Percentiles rank a stretch among this genome's conserved stretches.
Conservation (phyloP, 2,113 vertebrate species). For the Hypanus sabinus region DNA sequence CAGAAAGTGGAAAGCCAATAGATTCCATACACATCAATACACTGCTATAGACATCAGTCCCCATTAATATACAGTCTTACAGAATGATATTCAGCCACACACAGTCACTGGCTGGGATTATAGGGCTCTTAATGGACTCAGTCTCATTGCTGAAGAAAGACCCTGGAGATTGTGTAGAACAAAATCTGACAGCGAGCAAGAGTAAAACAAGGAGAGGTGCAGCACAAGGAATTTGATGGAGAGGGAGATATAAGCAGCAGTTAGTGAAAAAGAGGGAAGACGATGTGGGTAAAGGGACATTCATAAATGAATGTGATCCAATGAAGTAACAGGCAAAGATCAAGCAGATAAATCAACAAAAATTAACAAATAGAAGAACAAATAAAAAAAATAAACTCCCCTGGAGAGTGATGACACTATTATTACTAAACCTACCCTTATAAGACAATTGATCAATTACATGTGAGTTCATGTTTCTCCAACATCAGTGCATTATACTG, state of each 20-base stretch:
- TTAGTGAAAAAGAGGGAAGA: neutral
- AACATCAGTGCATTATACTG: neutral
- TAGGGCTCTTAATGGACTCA: constrained; percentile 34
- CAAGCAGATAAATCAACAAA: neutral
- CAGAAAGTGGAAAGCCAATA: constrained; percentile 36
- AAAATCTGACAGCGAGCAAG: constrained; percentile 10
- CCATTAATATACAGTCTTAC: constrained; percentile 36
- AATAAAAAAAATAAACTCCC: neutral
- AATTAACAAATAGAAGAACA: neutral
- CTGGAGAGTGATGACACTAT: neutral
- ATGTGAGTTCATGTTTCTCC: neutral
- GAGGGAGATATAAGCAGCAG: neutral
- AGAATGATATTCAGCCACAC: constrained; percentile 37
- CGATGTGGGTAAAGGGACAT: neutral
- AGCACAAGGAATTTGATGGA: neutral
- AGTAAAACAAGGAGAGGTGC: constrained; percentile 8
- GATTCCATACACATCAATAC: constrained; percentile 37
- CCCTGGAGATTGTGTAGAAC: neutral
- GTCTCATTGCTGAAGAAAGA: constrained; percentile 32
- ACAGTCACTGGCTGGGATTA: constrained; percentile 36
- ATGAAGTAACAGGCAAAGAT: neutral
- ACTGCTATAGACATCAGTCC: constrained; percentile 37
- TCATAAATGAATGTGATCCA: constrained; percentile 7
- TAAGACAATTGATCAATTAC: neutral
- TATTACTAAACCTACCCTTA: neutral